A percentile compares a stretch with the other conserved stretches of the same genome.
Evolutionary conservation across 2,888 invertebrate species (phyloP).

Genomic region (Phengaris arion): DNA sequence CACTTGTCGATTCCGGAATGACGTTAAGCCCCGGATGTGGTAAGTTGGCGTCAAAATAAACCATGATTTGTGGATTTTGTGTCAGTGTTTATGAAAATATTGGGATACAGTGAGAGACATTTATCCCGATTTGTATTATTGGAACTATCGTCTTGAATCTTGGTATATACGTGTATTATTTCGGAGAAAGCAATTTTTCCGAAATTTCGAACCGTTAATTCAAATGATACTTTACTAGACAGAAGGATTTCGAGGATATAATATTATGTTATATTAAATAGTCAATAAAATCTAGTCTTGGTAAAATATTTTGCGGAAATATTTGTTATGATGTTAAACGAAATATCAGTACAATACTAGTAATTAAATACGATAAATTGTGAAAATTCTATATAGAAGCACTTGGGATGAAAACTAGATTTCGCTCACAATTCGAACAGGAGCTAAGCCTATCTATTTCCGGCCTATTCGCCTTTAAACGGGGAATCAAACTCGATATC

Average conservation of each 20-base stretch:
- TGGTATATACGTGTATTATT: constrained; percentile 1
- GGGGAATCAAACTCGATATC: constrained; percentile 75
- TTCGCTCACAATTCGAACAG: constrained; percentile 62
- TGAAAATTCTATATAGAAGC: constrained; percentile 37
- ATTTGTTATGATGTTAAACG: background rate
- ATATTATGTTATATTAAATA: too few species aligned
- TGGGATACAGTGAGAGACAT: background rate
- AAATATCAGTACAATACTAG: background rate
- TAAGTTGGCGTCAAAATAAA: constrained; percentile 25
- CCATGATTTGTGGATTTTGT: constrained; percentile 8
- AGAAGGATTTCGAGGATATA: too few species aligned
- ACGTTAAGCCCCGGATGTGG: constrained; percentile 20
- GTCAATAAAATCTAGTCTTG: too few species aligned
- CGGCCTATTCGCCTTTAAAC: constrained; percentile 79
- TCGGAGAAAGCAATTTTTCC: too few species aligned
- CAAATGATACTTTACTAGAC: too few species aligned
- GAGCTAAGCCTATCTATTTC: constrained; percentile 78
- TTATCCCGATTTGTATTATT: constrained; percentile 7
- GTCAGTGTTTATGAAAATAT: constrained; percentile 16
- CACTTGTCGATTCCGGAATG: constrained; percentile 22
- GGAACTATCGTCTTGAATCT: background rate
- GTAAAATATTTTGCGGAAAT: too few species aligned
- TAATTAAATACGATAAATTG: background rate
- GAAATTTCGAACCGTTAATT: too few species aligned
- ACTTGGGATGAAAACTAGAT: constrained; percentile 38